A percentile compares a stretch with the other conserved stretches of the same genome.
These are phyloP conservation scores for Henricia sp. DNA, from an alignment of 53 echinoderm and acorn worm genomes.

Conservation along the genomic window DNA sequence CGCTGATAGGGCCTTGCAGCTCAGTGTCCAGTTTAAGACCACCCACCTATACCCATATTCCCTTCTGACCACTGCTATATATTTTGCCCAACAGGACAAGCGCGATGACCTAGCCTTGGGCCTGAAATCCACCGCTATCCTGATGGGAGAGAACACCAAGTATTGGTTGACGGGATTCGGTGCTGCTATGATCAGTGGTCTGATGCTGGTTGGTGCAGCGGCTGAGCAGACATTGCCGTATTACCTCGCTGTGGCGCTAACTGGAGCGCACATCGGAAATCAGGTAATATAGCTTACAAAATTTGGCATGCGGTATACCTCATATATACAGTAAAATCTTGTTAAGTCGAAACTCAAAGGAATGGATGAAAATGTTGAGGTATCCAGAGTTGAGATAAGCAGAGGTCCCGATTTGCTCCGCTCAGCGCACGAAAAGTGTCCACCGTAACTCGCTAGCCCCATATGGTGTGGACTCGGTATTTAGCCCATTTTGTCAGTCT, in stretches of 20 bases:
- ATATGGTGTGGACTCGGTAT: too few species aligned
- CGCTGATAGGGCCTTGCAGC: too few species aligned
- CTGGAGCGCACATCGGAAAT: slow-evolving; percentile 79
- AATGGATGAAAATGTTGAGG: too few species aligned
- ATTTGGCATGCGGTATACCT: background rate
- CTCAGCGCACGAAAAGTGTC: too few species aligned
- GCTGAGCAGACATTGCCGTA: slow-evolving; percentile 84
- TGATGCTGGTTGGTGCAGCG: slow-evolving; percentile 71
- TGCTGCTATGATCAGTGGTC: slow-evolving; percentile 71
- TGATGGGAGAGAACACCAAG: slow-evolving; percentile 90
- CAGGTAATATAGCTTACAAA: slow-evolving; percentile 67
- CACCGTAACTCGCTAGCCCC: too few species aligned
- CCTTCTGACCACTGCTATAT: too few species aligned
- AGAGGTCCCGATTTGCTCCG: background rate
- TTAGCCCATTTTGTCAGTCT: too few species aligned
- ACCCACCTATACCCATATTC: too few species aligned
- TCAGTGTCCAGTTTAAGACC: too few species aligned
- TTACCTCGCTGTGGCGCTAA: slow-evolving; percentile 81
- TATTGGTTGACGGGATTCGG: slow-evolving; percentile 91
- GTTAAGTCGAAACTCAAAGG: too few species aligned
- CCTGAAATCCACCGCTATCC: slow-evolving; percentile 88
- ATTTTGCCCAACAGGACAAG: slow-evolving; percentile 81
- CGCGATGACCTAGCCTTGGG: slow-evolving; percentile 88
- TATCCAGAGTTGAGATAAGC: background rate
- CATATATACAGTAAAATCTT: too few species aligned